These are phyloP conservation scores for Brachionus rotundiformis DNA, from an alignment of 1,140 invertebrate genomes.

Conservation along the genomic window DNA sequence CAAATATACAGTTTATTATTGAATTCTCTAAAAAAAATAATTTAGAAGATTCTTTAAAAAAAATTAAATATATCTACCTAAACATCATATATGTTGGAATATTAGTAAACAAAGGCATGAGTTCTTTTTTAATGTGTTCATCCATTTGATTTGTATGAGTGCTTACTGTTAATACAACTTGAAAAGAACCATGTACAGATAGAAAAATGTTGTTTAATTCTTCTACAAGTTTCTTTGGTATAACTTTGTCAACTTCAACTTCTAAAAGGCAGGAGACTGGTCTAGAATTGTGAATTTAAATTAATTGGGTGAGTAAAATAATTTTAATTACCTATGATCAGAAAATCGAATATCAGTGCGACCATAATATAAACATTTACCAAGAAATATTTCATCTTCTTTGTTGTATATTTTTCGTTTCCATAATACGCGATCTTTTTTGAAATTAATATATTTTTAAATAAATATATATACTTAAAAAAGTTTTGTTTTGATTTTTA, in stretches of 20 bases:
- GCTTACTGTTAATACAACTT: constrained; percentile 14
- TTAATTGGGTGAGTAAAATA: background rate
- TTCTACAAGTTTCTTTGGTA: background rate
- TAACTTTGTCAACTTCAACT: constrained; percentile 39
- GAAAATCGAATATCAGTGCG: constrained; percentile 43
- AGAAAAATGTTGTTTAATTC: constrained; percentile 15
- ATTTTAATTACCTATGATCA: constrained; percentile 21
- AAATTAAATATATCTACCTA: background rate
- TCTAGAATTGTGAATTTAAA: background rate
- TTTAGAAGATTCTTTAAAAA: background rate
- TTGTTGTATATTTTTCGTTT: background rate
- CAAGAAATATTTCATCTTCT: background rate
- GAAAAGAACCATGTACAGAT: constrained; percentile 28
- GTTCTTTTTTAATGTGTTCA: constrained; percentile 14
- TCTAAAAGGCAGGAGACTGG: constrained; percentile 32
- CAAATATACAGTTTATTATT: constrained; percentile 9
- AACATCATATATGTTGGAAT: background rate
- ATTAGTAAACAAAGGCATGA: constrained; percentile 6
- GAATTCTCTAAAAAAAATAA: background rate
- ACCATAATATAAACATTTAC: constrained; percentile 41
- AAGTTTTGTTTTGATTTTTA: no score
- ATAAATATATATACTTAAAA: background rate
- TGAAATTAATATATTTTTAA: no score
- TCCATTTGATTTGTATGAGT: constrained; percentile 40
- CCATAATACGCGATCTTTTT: constrained; percentile 52